Conservation (phyloP, 2,113 vertebrate genomes). For the Takifugu bimaculatus region DNA sequence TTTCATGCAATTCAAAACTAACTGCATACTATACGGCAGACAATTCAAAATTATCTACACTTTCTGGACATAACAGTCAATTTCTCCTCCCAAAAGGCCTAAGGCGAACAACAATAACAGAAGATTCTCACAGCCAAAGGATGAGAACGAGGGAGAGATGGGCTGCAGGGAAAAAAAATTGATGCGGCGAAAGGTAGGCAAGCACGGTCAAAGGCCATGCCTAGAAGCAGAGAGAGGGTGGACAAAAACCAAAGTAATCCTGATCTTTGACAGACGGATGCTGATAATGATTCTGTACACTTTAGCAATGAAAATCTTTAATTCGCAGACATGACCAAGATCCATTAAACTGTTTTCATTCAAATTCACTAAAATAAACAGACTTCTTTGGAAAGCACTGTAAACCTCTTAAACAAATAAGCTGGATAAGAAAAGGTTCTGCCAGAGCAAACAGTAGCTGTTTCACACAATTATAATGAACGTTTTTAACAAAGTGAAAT, state of each 20-base stretch:
- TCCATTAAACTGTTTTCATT: not conserved
- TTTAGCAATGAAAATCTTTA: slow-evolving; percentile 3
- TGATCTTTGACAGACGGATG: slow-evolving; percentile 20
- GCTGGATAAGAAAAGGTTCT: not conserved
- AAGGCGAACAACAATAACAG: slow-evolving; percentile 5
- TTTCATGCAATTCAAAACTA: slow-evolving; percentile 37
- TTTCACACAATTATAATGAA: slow-evolving; percentile 5
- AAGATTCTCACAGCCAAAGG: slow-evolving; percentile 9
- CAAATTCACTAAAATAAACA: too few species aligned
- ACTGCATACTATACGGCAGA: slow-evolving; percentile 20
- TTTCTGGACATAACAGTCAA: slow-evolving; percentile 54
- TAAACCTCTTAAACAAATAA: not conserved
- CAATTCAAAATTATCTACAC: slow-evolving; percentile 45
- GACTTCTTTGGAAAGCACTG: too few species aligned
- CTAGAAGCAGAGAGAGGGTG: not conserved
- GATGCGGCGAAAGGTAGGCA: not conserved
- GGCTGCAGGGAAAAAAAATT: not conserved
- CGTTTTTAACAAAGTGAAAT: slow-evolving; percentile 6
- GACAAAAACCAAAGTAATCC: slow-evolving; percentile 28
- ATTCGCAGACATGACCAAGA: not conserved
- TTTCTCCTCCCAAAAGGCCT: slow-evolving; percentile 39
- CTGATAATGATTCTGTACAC: slow-evolving; percentile 6
- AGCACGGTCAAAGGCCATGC: not conserved
- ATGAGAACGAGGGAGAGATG: not conserved
- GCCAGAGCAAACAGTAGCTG: not conserved